Percentiles rank a stretch among this genome's conserved stretches.
Evolutionary conservation across 2,113 vertebrate species (phyloP).

Genomic region (Protomyctophum bolini): DNA sequence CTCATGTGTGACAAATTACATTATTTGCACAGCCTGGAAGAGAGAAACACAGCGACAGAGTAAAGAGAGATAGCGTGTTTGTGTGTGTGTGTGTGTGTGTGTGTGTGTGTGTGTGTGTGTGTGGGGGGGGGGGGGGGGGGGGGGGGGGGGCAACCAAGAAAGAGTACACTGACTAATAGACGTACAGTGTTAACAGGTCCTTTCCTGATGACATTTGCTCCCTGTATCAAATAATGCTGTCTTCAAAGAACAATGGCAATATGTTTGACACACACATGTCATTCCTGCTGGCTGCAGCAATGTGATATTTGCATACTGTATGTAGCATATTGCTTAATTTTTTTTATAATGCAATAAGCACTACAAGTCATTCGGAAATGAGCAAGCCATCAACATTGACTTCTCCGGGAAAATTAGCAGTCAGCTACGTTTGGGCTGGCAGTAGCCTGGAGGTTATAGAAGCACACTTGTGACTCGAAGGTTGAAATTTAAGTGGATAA

Average conservation of each 20-base stretch:
- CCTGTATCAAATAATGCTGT: slow-evolving; percentile 43
- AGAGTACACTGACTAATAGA: slow-evolving; percentile 40
- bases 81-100: slow-evolving; percentile 2
- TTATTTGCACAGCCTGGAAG: slow-evolving; percentile 63
- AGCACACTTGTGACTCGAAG: no score
- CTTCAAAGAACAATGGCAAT: slow-evolving; percentile 38
- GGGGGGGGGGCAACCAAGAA: slow-evolving; percentile 4
- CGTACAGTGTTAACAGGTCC: slow-evolving; percentile 46
- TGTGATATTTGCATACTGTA: neutral
- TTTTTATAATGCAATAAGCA: neutral
- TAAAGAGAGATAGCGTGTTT: neutral
- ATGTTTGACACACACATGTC: slow-evolving; percentile 12
- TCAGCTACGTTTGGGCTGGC: no score
- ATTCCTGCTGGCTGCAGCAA: neutral
- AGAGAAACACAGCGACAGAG: slow-evolving; percentile 36
- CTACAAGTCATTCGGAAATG: no score
- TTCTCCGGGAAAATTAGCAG: neutral
- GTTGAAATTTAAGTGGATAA: no score
- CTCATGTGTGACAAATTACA: slow-evolving; percentile 73
- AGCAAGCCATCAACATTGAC: neutral
- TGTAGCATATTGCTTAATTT: slow-evolving; percentile 8
- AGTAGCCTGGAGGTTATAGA: no score
- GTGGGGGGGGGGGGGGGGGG: slow-evolving; percentile 11
- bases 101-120: slow-evolving; percentile 18
- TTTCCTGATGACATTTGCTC: slow-evolving; percentile 54